phyloP scores from a whole-genome alignment of 2,797 vertebrate species.

The Typhlichthys subterraneus region DNA sequence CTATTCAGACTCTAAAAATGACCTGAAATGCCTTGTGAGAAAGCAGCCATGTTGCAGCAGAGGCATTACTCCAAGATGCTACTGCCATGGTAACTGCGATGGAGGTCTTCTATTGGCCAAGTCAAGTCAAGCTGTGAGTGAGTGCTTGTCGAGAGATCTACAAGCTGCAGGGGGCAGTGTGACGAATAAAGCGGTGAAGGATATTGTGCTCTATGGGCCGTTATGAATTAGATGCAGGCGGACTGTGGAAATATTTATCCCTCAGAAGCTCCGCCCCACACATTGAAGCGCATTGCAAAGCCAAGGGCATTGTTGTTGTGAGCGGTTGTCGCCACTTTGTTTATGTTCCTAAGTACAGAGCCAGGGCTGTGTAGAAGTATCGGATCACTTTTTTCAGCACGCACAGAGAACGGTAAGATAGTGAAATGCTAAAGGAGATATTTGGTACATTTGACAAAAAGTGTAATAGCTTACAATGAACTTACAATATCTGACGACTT shows the following conservation, averaged over 20 bases:
- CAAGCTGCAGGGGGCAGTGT: constrained; percentile 31
- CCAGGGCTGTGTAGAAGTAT: too few species aligned
- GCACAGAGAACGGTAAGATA: too few species aligned
- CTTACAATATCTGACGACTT: too few species aligned
- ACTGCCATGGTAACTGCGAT: constrained; percentile 32
- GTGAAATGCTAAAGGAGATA: too few species aligned
- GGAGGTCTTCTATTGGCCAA: constrained; percentile 9
- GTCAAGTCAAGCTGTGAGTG: constrained; percentile 17
- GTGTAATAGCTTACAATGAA: too few species aligned
- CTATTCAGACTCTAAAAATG: constrained; percentile 35
- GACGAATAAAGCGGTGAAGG: constrained; percentile 21
- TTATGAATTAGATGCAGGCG: constrained; percentile 36
- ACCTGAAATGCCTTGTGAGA: constrained; percentile 54
- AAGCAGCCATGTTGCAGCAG: constrained; percentile 28
- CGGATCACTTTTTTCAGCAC: too few species aligned
- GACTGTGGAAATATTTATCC: constrained; percentile 24
- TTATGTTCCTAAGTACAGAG: too few species aligned
- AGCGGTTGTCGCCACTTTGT: too few species aligned
- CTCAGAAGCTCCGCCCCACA: too few species aligned
- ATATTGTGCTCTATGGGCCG: constrained; percentile 31
- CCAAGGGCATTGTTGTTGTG: too few species aligned
- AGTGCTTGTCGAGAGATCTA: constrained; percentile 16
- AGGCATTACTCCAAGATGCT: constrained; percentile 35
- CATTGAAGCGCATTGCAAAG: too few species aligned
- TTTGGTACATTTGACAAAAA: too few species aligned